Base-by-base conservation (phyloP, 2,113 vertebrate species). In the Propithecus coquereli region DNA sequence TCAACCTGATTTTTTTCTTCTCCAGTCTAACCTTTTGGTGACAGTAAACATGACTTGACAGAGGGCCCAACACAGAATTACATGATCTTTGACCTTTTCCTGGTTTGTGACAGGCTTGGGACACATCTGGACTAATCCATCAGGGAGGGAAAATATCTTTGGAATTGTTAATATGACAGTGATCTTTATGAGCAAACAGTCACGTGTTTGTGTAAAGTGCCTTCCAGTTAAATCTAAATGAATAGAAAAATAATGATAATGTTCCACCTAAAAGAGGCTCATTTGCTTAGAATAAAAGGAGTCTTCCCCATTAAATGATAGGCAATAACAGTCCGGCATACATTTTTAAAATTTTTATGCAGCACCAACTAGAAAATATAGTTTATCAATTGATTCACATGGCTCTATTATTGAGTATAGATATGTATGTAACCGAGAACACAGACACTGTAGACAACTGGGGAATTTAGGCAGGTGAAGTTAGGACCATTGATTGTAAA, bases 41-140 rank as follows among this genome's bases (percentile, higher is more conserved):
- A 57, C 68, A 12, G 34, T 66, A 45, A 66, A 23, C 65, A 97
- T 66, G 86, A 89, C 80, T 32, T 61, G 87, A 87, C 2, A 63
- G 80, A 68, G 32, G 52, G 74, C 8, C 17, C 37, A 59, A 43
- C 91, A 94, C 34, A 68, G 66, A 63, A 95, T 97, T 86, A 90
- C 80, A 89, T 61, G 93, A 87, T 92, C 91, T 97, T 95, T 91
- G 74, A 94, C 94, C 45, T 61, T 61, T 87, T 87, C 66, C 94
- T 97, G 70, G 87, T 94, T 74, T 93, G 80, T 95, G 90, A 94
- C 96, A 96, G 94, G 91, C 85, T 97, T 94, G 54, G 63, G 80
- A 70, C 79, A 90, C 80, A 90, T 90, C 81, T 82, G 87, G 65
- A 90, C 92, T 87, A 95, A 97, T 97, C 71, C 68, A 95, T 96